phyloP scores from a whole-genome alignment of 2,888 invertebrate species.

The Octodonta nipae region DNA sequence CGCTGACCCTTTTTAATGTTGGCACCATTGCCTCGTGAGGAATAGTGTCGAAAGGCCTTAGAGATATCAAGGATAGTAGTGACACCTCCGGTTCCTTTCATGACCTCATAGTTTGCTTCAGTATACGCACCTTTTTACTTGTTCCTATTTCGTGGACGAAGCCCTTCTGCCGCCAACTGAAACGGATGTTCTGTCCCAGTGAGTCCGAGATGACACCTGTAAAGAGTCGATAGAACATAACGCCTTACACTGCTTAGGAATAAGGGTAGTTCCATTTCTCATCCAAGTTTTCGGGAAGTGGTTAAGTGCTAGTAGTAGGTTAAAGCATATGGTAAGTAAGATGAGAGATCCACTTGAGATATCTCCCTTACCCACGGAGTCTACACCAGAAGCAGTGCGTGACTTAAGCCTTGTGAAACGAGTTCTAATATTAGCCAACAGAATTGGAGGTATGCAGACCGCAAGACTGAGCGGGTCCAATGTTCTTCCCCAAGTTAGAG shows the following conservation, averaged over 20 bases:
- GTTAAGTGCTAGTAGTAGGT: not conserved
- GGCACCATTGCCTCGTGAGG: conserved; percentile 18
- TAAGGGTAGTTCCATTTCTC: conserved; percentile 3
- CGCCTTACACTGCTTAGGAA: conserved; percentile 1
- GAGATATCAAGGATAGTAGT: conserved; percentile 28
- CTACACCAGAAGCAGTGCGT: too few species aligned
- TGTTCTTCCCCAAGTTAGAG: too few species aligned
- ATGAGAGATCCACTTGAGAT: not conserved
- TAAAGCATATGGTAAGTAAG: not conserved
- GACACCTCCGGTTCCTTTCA: conserved; percentile 17
- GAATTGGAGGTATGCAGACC: too few species aligned
- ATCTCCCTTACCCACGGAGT: too few species aligned
- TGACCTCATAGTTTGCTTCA: conserved; percentile 14
- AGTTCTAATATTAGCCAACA: too few species aligned
- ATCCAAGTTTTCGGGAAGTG: conserved; percentile 3
- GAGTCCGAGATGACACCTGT: conserved; percentile 13
- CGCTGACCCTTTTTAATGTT: conserved; percentile 22
- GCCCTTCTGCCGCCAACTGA: conserved; percentile 19
- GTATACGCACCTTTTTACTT: conserved; percentile 19
- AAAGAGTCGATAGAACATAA: conserved; percentile 3
- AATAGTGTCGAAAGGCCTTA: conserved; percentile 32
- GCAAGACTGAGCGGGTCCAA: too few species aligned
- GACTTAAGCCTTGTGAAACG: too few species aligned
- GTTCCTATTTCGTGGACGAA: conserved; percentile 21
- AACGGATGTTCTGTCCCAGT: conserved; percentile 8